A percentile compares a stretch with the other conserved stretches of the same genome.
These are phyloP conservation scores for Chanos chanos DNA, from an alignment of 2,797 vertebrate species.

Conservation along the genomic window DNA sequence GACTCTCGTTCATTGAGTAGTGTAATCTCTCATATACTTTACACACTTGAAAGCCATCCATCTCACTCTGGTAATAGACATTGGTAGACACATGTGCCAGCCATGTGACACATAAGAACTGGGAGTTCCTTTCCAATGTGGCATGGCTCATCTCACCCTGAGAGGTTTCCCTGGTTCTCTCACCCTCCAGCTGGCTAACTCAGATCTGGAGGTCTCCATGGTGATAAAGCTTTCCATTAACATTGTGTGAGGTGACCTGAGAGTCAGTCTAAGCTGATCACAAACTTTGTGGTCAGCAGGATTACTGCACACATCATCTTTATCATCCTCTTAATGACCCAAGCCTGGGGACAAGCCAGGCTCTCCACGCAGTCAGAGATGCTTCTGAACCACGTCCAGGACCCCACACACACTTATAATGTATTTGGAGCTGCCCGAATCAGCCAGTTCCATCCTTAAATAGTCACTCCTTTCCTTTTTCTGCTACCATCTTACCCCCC, in stretches of 20 bases:
- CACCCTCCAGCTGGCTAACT: not conserved
- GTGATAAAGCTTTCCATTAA: conserved; percentile 44
- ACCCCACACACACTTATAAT: no score
- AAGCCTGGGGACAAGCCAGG: not conserved
- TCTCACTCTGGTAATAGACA: no score
- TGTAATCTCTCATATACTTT: no score
- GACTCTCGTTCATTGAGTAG: no score
- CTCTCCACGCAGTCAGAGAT: not conserved
- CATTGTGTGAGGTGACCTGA: conserved; percentile 46
- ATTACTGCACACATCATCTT: conserved; percentile 51
- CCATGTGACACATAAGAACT: no score
- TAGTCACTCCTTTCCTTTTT: not conserved
- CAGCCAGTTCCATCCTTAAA: no score
- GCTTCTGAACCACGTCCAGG: no score
- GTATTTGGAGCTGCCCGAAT: no score
- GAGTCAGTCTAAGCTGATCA: conserved; percentile 64
- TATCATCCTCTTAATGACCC: conserved; percentile 64
- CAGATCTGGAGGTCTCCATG: conserved; percentile 8
- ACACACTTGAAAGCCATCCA: no score
- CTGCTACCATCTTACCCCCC: not conserved
- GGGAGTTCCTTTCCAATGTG: no score
- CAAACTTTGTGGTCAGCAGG: conserved; percentile 64
- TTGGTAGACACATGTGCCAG: no score
- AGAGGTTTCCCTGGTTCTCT: not conserved
- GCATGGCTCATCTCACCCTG: not conserved